Conservation (phyloP, 2,888 invertebrate genomes). For the Drosophila mayaguana region DNA sequence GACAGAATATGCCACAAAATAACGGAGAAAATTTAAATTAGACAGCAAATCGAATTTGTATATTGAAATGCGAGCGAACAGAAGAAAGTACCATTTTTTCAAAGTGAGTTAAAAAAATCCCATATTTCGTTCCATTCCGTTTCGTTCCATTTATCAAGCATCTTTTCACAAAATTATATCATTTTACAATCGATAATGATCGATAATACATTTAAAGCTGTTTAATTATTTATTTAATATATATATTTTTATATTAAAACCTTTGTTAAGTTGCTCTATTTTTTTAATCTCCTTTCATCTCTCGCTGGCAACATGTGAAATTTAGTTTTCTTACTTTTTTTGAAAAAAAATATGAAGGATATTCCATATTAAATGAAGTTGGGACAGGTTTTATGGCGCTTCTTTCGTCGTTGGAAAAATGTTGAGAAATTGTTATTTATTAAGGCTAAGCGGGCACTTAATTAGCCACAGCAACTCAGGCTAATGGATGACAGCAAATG, state of each 20-base stretch:
- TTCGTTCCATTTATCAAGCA: neutral
- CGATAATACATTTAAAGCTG: neutral
- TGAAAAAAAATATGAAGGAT: constrained; percentile 6
- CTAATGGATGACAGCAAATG: constrained; percentile 43
- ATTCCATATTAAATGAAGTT: constrained; percentile 10
- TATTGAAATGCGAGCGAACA: neutral
- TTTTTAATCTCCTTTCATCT: neutral
- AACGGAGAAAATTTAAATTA: neutral
- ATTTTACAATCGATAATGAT: constrained; percentile 1
- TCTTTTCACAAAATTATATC: neutral
- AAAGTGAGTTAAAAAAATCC: neutral
- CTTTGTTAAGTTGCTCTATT: neutral
- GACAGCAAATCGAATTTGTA: constrained; percentile 3
- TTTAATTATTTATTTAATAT: no score
- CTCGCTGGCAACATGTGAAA: neutral
- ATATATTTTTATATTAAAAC: no score
- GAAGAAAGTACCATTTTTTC: neutral
- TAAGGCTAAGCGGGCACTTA: constrained; percentile 54
- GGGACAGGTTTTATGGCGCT: neutral
- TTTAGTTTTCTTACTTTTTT: neutral
- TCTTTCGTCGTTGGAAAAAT: constrained; percentile 18
- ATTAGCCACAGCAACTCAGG: constrained; percentile 58
- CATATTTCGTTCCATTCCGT: neutral
- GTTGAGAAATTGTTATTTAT: constrained; percentile 59
- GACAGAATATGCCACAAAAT: neutral